Percentiles rank a stretch among this genome's conserved stretches.
These are phyloP conservation scores for Spheniscus humboldti DNA, from an alignment of 2,797 vertebrate genomes.

Conservation along the genomic window DNA sequence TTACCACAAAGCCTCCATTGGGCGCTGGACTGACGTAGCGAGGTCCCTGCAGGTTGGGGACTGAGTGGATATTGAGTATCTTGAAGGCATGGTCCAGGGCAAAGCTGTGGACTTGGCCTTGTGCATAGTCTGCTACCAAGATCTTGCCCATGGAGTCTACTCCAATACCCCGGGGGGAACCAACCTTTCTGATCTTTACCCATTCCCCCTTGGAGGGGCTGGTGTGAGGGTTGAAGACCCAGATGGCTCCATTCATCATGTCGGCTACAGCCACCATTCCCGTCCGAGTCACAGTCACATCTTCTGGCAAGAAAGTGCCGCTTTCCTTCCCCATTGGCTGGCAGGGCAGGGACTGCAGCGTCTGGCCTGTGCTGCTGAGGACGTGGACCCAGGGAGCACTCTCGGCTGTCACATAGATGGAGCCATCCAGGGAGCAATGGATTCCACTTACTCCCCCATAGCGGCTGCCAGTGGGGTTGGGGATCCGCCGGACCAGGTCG, in stretches of 20 bases:
- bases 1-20: slow-evolving; percentile 59
- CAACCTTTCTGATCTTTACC: slow-evolving; percentile 55
- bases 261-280: slow-evolving; percentile 65
- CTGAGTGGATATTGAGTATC: background rate
- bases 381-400: slow-evolving; percentile 48
- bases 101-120: slow-evolving; percentile 61
- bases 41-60: slow-evolving; percentile 58
- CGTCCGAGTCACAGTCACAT: slow-evolving; percentile 55
- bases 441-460: slow-evolving; percentile 46
- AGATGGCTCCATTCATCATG: slow-evolving; percentile 47
- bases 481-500: slow-evolving; percentile 27
- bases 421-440: slow-evolving; percentile 60
- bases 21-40: slow-evolving; percentile 13
- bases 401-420: slow-evolving; percentile 58
- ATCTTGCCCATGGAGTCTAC: slow-evolving; percentile 56
- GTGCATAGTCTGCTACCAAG: slow-evolving; percentile 63
- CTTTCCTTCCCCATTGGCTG: background rate
- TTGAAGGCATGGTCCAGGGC: slow-evolving; percentile 36
- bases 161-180: slow-evolving; percentile 58
- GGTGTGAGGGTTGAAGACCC: slow-evolving; percentile 47
- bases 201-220: slow-evolving; percentile 50
- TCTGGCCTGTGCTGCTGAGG: slow-evolving; percentile 51
- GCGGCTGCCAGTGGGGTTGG: background rate
- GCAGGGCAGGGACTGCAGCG: slow-evolving; percentile 38
- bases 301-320: slow-evolving; percentile 60